Evolutionary conservation across 2,888 invertebrate species (phyloP).

Genomic region (Mechanitis messenoides): DNA sequence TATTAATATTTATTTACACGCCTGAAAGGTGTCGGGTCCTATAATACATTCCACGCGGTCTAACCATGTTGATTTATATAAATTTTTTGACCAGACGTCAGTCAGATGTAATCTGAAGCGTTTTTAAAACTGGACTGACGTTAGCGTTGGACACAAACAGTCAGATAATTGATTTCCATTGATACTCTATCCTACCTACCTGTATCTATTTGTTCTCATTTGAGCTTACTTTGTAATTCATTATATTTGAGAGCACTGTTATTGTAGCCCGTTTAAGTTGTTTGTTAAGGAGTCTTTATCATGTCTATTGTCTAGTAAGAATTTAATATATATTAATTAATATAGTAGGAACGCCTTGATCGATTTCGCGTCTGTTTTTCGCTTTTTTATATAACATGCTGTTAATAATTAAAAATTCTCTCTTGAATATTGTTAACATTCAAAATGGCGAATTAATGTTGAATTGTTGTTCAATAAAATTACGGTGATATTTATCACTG

Average conservation of each 20-base stretch:
- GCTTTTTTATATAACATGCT: slow-evolving; percentile 59
- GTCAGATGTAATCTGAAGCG: slow-evolving; percentile 67
- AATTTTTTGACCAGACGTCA: slow-evolving; percentile 32
- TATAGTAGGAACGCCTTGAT: slow-evolving; percentile 65
- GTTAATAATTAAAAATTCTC: slow-evolving; percentile 49
- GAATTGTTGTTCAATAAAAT: slow-evolving; percentile 36
- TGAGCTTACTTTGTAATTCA: slow-evolving; percentile 42
- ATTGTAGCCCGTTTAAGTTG: slow-evolving; percentile 70
- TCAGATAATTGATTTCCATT: too few species aligned
- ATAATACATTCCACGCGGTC: slow-evolving; percentile 73
- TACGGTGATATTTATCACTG: slow-evolving; percentile 56
- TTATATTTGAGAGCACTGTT: slow-evolving; percentile 58
- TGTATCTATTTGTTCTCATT: slow-evolving; percentile 52
- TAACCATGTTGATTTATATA: slow-evolving; percentile 66
- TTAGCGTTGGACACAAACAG: slow-evolving; percentile 25
- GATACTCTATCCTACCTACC: too few species aligned
- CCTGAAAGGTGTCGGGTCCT: slow-evolving; percentile 75
- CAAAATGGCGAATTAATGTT: slow-evolving; percentile 46
- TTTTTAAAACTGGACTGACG: slow-evolving; percentile 57
- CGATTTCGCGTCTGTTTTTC: slow-evolving; percentile 62
- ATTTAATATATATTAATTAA: slow-evolving; percentile 71
- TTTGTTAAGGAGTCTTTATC: slow-evolving; percentile 75
- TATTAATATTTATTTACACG: slow-evolving; percentile 46
- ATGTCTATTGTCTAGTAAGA: slow-evolving; percentile 74
- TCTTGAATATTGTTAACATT: slow-evolving; percentile 54